Conservation (phyloP, 1,140 invertebrate genomes). For the Conus betulinus region DNA sequence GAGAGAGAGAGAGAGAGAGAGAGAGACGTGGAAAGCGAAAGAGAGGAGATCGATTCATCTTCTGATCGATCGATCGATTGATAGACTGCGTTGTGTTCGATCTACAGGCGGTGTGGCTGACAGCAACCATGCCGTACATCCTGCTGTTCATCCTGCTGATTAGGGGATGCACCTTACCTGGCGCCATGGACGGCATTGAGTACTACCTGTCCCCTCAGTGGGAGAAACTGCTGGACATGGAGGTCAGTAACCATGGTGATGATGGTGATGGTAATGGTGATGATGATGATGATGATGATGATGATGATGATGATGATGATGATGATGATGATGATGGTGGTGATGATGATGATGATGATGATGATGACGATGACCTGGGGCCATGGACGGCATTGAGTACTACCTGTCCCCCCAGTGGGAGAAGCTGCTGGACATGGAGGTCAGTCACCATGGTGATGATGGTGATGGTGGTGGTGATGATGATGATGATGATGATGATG, state of each 20-base stretch:
- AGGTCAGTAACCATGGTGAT: constrained; percentile 74
- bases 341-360: no score
- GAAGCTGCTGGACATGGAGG: constrained; percentile 84
- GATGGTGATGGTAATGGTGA: neutral
- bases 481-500: no score
- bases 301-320: no score
- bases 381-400: constrained; percentile 85
- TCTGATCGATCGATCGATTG: no score
- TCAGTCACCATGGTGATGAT: no score
- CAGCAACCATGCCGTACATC: constrained; percentile 93
- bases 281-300: no score
- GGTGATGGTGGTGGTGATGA: no score
- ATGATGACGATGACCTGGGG: constrained; percentile 82
- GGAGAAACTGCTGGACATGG: constrained; percentile 88
- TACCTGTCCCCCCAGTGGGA: constrained; percentile 97
- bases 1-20: neutral
- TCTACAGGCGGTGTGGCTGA: constrained; percentile 94
- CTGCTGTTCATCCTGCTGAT: constrained; percentile 93
- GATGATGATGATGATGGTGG: no score
- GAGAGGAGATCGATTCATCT: no score
- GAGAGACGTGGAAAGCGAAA: neutral
- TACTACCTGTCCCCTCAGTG: constrained; percentile 98
- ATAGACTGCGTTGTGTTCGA: no score
- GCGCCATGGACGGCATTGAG: constrained; percentile 84
- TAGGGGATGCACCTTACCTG: constrained; percentile 91